Conservation (phyloP, 2,113 vertebrate species). For the Odocoileus hemionus region DNA sequence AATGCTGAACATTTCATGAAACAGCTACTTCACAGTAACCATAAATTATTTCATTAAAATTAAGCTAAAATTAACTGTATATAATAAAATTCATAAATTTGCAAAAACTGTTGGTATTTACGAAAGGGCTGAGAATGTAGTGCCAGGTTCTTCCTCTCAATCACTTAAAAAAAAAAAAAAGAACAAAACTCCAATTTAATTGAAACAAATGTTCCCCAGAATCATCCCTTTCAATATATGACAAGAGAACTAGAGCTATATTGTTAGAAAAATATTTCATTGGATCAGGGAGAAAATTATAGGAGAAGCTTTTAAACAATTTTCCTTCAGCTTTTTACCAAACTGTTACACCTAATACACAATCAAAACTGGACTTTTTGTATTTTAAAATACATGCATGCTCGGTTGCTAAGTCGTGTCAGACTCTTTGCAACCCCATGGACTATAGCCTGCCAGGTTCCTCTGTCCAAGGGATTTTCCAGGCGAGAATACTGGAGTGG, state of each 20-base stretch:
- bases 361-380: background rate
- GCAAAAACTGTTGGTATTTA: background rate
- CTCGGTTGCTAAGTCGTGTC: background rate
- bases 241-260: constrained; percentile 4
- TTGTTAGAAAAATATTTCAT: background rate
- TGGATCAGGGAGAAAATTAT: background rate
- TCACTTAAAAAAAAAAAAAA: background rate
- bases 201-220: background rate
- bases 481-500: background rate
- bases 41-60: background rate
- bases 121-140: background rate
- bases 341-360: background rate
- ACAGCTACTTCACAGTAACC: background rate
- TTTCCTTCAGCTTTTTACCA: constrained; percentile 6
- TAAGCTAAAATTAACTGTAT: background rate
- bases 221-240: constrained; percentile 16
- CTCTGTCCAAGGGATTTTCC: background rate
- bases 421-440: background rate
- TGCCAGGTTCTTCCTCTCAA: background rate
- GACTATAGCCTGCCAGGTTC: background rate
- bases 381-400: background rate
- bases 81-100: background rate
- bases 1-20: background rate
- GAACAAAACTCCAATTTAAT: background rate
- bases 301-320: constrained; percentile 24